Conservation (phyloP, 2,113 vertebrate genomes). For the Chlorodrepanis virens region DNA sequence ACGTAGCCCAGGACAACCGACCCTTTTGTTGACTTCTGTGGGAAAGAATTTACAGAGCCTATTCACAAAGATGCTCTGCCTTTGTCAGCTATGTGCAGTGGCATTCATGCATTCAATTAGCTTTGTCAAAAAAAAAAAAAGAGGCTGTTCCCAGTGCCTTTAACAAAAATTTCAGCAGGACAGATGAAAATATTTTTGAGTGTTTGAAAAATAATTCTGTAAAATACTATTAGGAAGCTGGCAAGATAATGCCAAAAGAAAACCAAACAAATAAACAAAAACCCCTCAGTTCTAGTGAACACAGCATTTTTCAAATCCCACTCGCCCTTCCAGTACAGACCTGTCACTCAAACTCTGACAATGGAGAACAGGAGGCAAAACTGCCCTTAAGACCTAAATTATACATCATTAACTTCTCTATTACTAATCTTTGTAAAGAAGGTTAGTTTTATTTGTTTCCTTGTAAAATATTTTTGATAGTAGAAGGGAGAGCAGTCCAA, state of each 20-base stretch:
- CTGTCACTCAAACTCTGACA: neutral
- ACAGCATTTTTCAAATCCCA: neutral
- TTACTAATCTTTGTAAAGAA: neutral
- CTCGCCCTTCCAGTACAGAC: neutral
- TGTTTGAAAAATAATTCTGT: neutral
- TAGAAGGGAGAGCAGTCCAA: neutral
- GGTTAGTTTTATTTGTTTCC: neutral
- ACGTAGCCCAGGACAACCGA: conserved; percentile 85
- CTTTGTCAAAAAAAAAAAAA: neutral
- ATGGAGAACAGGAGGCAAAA: neutral
- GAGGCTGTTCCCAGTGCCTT: neutral
- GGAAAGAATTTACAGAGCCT: conserved; percentile 74
- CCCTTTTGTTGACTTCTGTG: conserved; percentile 89
- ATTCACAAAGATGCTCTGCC: conserved; percentile 58
- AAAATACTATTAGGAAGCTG: neutral
- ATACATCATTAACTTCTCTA: neutral
- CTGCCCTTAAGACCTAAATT: neutral
- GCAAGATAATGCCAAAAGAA: neutral
- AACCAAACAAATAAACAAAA: neutral
- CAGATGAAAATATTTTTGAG: neutral
- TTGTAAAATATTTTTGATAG: neutral
- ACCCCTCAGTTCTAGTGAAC: fast-evolving
- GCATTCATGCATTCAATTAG: conserved; percentile 53
- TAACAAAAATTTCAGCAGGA: neutral
- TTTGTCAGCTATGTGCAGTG: conserved; percentile 51